These are phyloP conservation scores for Epizoanthus stellaris DNA, from an alignment of 92 coral and sea anemone genomes.

Conservation along the genomic window DNA sequence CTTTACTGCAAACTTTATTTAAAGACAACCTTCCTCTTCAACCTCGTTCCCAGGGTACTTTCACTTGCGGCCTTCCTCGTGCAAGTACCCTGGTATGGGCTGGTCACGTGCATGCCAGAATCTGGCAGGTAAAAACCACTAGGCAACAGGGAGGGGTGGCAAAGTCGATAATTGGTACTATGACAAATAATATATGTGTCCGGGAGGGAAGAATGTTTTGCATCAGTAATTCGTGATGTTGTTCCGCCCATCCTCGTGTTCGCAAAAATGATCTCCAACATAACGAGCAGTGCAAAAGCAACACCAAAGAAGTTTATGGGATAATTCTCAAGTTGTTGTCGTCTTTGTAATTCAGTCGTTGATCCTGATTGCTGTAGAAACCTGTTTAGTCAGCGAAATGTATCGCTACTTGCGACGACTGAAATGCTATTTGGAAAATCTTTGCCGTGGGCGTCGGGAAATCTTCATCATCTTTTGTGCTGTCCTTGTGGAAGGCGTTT, in stretches of 20 bases:
- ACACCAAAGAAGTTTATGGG: conserved; percentile 18
- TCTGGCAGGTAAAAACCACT: conserved; percentile 9
- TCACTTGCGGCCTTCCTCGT: background rate
- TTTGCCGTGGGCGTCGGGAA: background rate
- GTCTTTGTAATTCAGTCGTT: background rate
- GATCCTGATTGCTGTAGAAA: conserved; percentile 12
- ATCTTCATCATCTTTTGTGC: conserved; percentile 21
- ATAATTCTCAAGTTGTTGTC: conserved; percentile 15
- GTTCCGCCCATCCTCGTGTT: conserved; percentile 8
- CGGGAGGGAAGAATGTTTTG: background rate
- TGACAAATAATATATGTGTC: conserved; percentile 13
- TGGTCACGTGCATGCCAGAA: conserved; percentile 17
- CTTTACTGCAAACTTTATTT: background rate
- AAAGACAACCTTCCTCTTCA: background rate
- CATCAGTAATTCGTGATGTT: background rate
- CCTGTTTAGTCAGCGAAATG: conserved; percentile 1
- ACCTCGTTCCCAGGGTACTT: conserved; percentile 18
- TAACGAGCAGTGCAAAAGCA: background rate
- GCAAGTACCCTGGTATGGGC: conserved; percentile 17
- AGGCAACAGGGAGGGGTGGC: conserved; percentile 8
- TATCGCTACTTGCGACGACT: background rate
- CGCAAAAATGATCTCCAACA: background rate
- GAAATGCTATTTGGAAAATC: conserved; percentile 3
- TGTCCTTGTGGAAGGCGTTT: conserved; percentile 10
- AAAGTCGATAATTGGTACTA: conserved; percentile 14